A percentile compares a stretch with the other conserved stretches of the same genome.
Conservation (phyloP, 2,797 vertebrate species). For the Myoxocephalus aenaeus region DNA sequence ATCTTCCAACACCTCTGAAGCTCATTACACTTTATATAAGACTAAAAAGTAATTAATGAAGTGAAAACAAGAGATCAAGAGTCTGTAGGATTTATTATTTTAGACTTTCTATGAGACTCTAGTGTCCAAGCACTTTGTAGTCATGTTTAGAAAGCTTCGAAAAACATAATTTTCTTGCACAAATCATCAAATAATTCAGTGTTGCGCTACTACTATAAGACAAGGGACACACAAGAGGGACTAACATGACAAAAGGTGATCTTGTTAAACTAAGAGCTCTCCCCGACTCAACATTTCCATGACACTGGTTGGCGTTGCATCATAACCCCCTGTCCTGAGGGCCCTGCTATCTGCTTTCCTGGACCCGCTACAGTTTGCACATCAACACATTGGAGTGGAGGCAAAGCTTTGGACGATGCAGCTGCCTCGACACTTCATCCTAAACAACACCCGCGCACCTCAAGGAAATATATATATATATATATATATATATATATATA, state of each 20-base stretch:
- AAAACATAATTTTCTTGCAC: too few species aligned
- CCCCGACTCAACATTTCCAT: background rate
- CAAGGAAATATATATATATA: too few species aligned
- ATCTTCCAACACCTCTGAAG: too few species aligned
- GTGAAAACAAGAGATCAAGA: background rate
- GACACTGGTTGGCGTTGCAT: background rate
- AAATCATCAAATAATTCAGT: background rate
- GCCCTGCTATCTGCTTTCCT: too few species aligned
- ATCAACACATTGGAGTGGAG: too few species aligned
- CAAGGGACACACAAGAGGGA: background rate
- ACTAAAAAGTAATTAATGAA: background rate
- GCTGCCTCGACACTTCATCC: too few species aligned
- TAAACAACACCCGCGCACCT: too few species aligned
- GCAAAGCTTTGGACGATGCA: too few species aligned
- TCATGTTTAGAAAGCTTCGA: background rate
- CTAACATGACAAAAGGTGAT: background rate
- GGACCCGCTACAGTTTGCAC: too few species aligned
- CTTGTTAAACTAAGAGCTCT: background rate
- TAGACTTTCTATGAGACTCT: background rate
- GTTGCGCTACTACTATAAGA: background rate
- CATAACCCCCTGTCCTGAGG: too few species aligned
- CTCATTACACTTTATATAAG: background rate
- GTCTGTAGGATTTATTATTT: background rate
- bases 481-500: too few species aligned
- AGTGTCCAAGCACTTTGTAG: background rate